These are phyloP conservation scores for Meiosimyza platycephala DNA, from an alignment of 2,888 invertebrate genomes.

Conservation along the genomic window DNA sequence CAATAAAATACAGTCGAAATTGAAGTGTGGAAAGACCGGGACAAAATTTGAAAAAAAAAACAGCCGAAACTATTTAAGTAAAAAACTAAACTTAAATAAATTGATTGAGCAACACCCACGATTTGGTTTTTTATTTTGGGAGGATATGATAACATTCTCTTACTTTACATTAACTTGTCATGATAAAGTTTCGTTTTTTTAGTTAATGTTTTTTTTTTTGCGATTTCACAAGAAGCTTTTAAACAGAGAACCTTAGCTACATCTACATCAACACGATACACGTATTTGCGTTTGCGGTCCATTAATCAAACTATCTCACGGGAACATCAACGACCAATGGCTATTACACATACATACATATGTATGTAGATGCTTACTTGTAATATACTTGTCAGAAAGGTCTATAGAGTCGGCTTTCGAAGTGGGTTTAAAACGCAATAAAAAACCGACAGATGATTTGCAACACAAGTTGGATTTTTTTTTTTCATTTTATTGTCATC, in stretches of 20 bases:
- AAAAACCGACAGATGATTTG: neutral
- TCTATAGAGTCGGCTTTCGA: too few species aligned
- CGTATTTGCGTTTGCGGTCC: conserved; percentile 43
- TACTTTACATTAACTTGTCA: conserved; percentile 25
- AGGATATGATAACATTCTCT: neutral
- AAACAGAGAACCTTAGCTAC: neutral
- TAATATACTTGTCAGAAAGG: too few species aligned
- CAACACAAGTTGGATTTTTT: too few species aligned
- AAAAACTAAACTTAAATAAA: conserved; percentile 17
- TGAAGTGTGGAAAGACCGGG: neutral
- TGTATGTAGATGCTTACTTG: conserved; percentile 23
- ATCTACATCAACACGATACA: conserved; percentile 4
- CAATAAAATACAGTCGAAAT: neutral
- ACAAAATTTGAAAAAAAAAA: conserved; percentile 1
- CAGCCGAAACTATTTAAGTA: neutral
- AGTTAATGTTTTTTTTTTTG: too few species aligned
- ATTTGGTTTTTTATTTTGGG: neutral
- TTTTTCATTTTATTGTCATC: too few species aligned
- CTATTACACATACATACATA: too few species aligned
- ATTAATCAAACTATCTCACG: conserved; percentile 66
- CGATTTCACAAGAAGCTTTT: neutral
- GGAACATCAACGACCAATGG: conserved; percentile 52
- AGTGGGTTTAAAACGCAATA: conserved; percentile 11
- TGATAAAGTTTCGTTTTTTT: neutral
- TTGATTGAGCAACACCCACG: conserved; percentile 4